Evolutionary conservation across 2,113 vertebrate species (phyloP).

Genomic region (Notechis scutatus): DNA sequence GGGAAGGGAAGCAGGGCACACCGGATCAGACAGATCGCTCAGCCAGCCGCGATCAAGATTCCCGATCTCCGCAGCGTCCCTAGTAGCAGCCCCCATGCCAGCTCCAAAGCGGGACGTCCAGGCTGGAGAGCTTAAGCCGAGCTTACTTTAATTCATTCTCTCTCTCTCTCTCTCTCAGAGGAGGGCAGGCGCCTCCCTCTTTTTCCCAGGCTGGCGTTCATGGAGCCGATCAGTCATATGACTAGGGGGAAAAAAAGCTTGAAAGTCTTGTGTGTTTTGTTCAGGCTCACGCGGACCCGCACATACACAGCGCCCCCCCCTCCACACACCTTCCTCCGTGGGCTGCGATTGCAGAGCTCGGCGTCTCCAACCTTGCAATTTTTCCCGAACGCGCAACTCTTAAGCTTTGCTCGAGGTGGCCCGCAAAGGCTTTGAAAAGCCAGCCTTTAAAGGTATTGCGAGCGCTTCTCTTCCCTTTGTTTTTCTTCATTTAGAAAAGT

Average conservation of each 20-base stretch:
- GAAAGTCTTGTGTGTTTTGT: too few relatives aligned
- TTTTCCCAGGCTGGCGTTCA: not conserved
- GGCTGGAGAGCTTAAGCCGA: not conserved
- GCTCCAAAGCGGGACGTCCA: constrained; percentile 31
- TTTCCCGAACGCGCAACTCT: too few relatives aligned
- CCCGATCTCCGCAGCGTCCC: not conserved
- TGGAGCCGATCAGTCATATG: constrained; percentile 42
- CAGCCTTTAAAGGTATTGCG: too few relatives aligned
- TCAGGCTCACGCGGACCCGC: not conserved
- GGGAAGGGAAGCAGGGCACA: not conserved
- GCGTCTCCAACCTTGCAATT: not conserved
- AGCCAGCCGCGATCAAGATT: constrained; percentile 30
- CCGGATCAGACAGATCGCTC: not conserved
- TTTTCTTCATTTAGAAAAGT: too few relatives aligned
- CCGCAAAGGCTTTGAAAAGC: too few relatives aligned
- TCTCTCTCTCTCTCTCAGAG: not conserved
- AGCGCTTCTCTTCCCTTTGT: too few relatives aligned
- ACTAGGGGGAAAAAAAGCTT: not conserved
- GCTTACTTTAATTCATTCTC: not conserved
- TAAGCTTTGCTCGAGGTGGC: too few relatives aligned
- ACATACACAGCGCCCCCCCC: constrained; percentile 23
- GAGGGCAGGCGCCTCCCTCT: constrained; percentile 2
- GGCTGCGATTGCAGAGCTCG: constrained; percentile 34
- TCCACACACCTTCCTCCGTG: not conserved
- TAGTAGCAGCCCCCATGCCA: constrained; percentile 37